These are phyloP conservation scores for Oreotragus oreotragus DNA, from an alignment of 2,113 vertebrate genomes.

Conservation along the genomic window DNA sequence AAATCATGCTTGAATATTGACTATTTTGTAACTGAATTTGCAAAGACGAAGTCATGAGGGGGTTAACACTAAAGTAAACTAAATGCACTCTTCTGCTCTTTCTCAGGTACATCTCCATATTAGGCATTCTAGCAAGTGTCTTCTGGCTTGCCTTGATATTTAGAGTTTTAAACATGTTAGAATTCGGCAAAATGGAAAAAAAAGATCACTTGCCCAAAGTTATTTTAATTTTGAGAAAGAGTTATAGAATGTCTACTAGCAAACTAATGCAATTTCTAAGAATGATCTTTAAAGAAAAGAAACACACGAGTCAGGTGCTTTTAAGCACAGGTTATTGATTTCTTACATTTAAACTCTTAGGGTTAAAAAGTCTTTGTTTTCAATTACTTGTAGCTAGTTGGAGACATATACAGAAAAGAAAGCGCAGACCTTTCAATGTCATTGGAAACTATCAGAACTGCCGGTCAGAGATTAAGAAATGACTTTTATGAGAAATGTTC, in stretches of 20 bases:
- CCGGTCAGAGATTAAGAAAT: neutral
- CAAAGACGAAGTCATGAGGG: neutral
- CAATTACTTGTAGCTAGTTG: neutral
- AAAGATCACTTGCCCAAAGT: neutral
- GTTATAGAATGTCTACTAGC: neutral
- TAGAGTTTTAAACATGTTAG: neutral
- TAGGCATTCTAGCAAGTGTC: neutral
- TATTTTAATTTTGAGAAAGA: neutral
- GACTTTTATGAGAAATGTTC: neutral
- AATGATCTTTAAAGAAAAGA: neutral
- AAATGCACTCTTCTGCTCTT: neutral
- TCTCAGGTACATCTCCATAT: neutral
- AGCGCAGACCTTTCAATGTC: neutral
- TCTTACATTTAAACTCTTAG: neutral
- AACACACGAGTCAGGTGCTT: neutral
- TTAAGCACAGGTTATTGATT: neutral
- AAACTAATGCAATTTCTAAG: neutral
- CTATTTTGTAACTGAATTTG: neutral
- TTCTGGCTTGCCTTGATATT: neutral
- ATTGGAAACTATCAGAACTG: neutral
- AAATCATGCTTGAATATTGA: neutral
- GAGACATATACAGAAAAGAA: neutral
- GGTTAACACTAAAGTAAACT: neutral
- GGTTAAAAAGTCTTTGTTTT: neutral
- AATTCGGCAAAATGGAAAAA: neutral